Conservation (phyloP, 2,888 invertebrate genomes). For the Eledona agricola region DNA sequence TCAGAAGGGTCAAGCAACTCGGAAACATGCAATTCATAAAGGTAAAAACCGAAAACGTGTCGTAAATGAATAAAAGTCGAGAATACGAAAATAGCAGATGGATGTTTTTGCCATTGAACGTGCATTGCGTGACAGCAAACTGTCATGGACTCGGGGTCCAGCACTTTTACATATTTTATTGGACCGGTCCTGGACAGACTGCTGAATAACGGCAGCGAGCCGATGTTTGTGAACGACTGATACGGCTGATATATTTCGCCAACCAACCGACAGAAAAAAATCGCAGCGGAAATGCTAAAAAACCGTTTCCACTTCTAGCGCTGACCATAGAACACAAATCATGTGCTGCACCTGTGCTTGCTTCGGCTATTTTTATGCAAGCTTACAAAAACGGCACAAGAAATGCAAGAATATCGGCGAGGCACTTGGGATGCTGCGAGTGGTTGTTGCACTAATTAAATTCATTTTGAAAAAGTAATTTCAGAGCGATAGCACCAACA, state of each 20-base stretch:
- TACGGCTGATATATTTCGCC: constrained; percentile 15
- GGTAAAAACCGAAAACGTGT: constrained; percentile 34
- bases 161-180: constrained; percentile 34
- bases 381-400: constrained; percentile 2
- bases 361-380: constrained; percentile 4
- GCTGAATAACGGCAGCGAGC: constrained; percentile 22
- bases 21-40: constrained; percentile 35
- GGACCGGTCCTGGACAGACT: constrained; percentile 33
- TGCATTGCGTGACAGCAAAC: constrained; percentile 34
- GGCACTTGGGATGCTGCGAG: constrained; percentile 3
- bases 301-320: constrained; percentile 10
- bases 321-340: neutral
- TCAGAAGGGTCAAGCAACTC: constrained; percentile 34
- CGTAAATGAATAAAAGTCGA: constrained; percentile 33
- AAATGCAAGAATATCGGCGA: constrained; percentile 7
- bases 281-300: too few species aligned
- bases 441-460: constrained; percentile 21
- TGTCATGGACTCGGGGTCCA: constrained; percentile 33
- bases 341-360: neutral
- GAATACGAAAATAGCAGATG: constrained; percentile 34
- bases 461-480: constrained; percentile 17
- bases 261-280: too few species aligned
- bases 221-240: constrained; percentile 10
- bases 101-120: constrained; percentile 35
- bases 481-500: constrained; percentile 14